These are phyloP conservation scores for Noctua janthina DNA, from an alignment of 2,888 invertebrate species.

Conservation along the genomic window DNA sequence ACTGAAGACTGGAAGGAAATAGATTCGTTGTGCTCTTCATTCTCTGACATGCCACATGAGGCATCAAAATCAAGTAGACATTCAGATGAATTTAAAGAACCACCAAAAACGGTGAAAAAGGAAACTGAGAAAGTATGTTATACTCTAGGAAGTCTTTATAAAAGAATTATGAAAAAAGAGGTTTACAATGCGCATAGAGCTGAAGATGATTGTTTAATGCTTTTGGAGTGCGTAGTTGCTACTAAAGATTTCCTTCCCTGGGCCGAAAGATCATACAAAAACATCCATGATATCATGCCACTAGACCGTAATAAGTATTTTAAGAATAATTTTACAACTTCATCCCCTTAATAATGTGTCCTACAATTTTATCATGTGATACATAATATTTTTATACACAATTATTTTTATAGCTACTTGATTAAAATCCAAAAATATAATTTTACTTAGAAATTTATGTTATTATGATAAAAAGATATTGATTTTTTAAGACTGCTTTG, in stretches of 20 bases:
- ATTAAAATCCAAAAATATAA: background rate
- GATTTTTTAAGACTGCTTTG: background rate
- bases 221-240: constrained; percentile 91
- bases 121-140: constrained; percentile 50
- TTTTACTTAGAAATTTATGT: background rate
- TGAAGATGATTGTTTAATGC: constrained; percentile 92
- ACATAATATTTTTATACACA: constrained; percentile 13
- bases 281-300: constrained; percentile 75
- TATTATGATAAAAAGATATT: background rate
- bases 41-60: constrained; percentile 71
- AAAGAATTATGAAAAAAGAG: constrained; percentile 86
- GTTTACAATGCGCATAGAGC: constrained; percentile 91
- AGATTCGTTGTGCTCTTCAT: constrained; percentile 74
- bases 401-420: constrained; percentile 15
- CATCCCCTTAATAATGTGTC: constrained; percentile 15
- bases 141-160: constrained; percentile 89
- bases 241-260: constrained; percentile 91
- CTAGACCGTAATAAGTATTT: constrained; percentile 67
- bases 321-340: constrained; percentile 34
- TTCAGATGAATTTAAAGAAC: constrained; percentile 30
- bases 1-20: constrained; percentile 79
- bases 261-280: constrained; percentile 79
- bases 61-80: constrained; percentile 26
- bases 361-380: background rate
- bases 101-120: constrained; percentile 30